Evolutionary conservation across 1,140 invertebrate genomes (phyloP).

Genomic region (Paramacrobiotus metropolitanus): DNA sequence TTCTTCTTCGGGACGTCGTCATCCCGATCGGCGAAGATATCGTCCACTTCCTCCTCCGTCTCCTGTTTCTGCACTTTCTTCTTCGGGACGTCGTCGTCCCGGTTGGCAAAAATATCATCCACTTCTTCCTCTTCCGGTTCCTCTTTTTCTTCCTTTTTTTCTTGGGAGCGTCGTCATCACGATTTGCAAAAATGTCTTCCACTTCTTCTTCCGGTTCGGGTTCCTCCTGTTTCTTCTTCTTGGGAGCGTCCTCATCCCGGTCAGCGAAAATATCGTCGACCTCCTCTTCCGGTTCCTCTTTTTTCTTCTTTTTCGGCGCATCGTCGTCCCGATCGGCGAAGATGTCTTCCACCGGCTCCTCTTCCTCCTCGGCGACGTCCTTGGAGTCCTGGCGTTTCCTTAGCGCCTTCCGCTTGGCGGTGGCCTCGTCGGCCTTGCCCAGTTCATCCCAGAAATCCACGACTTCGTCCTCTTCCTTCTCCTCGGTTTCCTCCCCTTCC

Average conservation of each 20-base stretch:
- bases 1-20: constrained; percentile 7
- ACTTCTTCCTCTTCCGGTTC: constrained; percentile 18
- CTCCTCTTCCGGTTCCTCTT: not conserved
- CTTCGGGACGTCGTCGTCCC: constrained; percentile 6
- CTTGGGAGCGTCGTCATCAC: not conserved
- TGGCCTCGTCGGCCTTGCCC: constrained; percentile 8
- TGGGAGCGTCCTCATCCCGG: not conserved
- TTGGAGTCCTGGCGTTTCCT: constrained; percentile 13
- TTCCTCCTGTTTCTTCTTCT: not conserved
- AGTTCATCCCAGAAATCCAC: constrained; percentile 7
- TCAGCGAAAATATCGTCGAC: not conserved
- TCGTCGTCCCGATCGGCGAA: not conserved
- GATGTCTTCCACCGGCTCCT: not conserved
- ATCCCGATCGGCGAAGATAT: constrained; percentile 9
- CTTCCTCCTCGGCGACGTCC: not conserved
- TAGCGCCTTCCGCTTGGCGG: constrained; percentile 14
- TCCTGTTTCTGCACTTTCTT: constrained; percentile 14
- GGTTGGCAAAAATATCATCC: constrained; percentile 16
- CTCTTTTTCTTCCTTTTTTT: not conserved
- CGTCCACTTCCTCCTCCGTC: constrained; percentile 18
- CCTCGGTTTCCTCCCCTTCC: constrained; percentile 19
- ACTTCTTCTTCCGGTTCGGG: not conserved
- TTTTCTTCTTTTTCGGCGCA: not conserved
- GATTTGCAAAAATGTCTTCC: not conserved
- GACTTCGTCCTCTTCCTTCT: constrained; percentile 14